These are phyloP conservation scores for Nomada flava DNA, from an alignment of 2,888 invertebrate species.

Conservation along the genomic window DNA sequence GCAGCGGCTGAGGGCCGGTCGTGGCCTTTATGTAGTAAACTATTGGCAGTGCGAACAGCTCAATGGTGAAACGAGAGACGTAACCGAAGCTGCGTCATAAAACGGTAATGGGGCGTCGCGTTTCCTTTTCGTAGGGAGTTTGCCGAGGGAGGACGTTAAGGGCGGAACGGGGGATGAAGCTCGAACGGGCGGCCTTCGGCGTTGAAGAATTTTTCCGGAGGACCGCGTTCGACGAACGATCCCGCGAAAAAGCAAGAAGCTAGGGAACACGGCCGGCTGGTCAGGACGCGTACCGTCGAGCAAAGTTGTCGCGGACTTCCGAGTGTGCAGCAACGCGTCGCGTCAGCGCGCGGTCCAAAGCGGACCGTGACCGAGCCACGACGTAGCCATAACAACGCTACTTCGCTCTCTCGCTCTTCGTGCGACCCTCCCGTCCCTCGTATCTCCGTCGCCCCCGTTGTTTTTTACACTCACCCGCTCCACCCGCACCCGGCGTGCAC, in stretches of 20 bases:
- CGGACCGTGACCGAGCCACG: slow-evolving; percentile 74
- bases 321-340: slow-evolving; percentile 3
- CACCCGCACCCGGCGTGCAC: not conserved
- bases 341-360: slow-evolving; percentile 34
- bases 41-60: slow-evolving; percentile 82
- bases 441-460: slow-evolving; percentile 20
- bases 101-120: slow-evolving; percentile 84
- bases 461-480: slow-evolving; percentile 8
- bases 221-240: not conserved
- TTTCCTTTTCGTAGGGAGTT: slow-evolving; percentile 80
- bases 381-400: slow-evolving; percentile 82
- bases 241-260: not conserved
- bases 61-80: slow-evolving; percentile 83
- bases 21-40: slow-evolving; percentile 80
- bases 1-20: slow-evolving; percentile 67
- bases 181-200: slow-evolving; percentile 39
- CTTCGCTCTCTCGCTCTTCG: slow-evolving; percentile 52
- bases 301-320: not conserved
- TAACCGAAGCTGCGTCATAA: slow-evolving; percentile 83
- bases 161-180: slow-evolving; percentile 60
- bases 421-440: slow-evolving; percentile 9
- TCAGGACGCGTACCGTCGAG: too few relatives aligned
- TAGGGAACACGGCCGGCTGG: not conserved
- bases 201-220: slow-evolving; percentile 5
- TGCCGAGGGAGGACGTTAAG: slow-evolving; percentile 64